Evolutionary conservation across 2,888 invertebrate genomes (phyloP), one percentile per base, ranked within the genome.

Genomic region (Caenorhabditis virilis): DNA sequence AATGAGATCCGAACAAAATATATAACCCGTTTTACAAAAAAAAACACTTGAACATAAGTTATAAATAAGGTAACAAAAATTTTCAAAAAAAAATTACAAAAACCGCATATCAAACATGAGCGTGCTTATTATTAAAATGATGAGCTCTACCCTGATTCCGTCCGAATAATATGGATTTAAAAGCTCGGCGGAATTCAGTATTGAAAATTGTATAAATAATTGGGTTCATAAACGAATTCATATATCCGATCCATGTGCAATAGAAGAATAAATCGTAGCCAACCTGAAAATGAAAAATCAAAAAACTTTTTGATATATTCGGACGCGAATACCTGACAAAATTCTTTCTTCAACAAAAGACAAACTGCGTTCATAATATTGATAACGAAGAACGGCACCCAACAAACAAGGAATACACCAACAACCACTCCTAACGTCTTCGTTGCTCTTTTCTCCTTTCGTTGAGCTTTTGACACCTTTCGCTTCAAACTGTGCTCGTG

Each of bases 351-450:
- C 33, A 84, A 71, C 85, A 93, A 92, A 79, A 91, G 91, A 87
- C 95, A 95, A 84, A 97, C 89, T 11, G 95, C 98, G 84, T 94
- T 95, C 87, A 95, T 89, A 73, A 95, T 93, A 86, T 94, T 95
- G 87, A 95, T 93, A 1, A 93, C 92, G 88, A 98, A 98, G 88
- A 98, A 98, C 35, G 98, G 98, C 66, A 94, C 91, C 97, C 97
- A 98, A 86, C 97, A 98, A 83, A 95, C 89, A 39, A 98, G 89
- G 85, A 98, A 98, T 2, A 95, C 93, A 79, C 94, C 97, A 84
- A 98, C 88, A 74, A 98, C 98, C 85, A 98, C 95, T 58, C 95
- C 97, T 74, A 98, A 86, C 9, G 97, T 98, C 87, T 97, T 97
- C 9, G 97, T 98, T 30, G 98, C 97, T 85, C 98, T 95, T 63